These are phyloP conservation scores for Drosophila paranaensis DNA, from an alignment of 2,888 invertebrate genomes.

Conservation along the genomic window DNA sequence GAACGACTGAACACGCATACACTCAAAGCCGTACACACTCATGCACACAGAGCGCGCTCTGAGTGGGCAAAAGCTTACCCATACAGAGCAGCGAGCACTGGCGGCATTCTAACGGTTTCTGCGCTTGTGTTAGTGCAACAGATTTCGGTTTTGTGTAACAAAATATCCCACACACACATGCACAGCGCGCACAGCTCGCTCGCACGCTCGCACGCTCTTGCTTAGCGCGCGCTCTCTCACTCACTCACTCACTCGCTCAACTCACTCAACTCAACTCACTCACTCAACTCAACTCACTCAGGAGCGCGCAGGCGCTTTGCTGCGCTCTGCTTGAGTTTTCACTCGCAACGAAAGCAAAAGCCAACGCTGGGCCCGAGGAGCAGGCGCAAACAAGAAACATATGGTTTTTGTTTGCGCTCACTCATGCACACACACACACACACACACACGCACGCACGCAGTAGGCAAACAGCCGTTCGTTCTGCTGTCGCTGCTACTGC, in stretches of 20 bases:
- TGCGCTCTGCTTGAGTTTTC: slow-evolving; percentile 21
- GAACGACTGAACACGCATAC: slow-evolving; percentile 25
- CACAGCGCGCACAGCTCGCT: slow-evolving; percentile 4
- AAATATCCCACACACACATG: slow-evolving; percentile 68
- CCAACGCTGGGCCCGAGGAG: slow-evolving; percentile 28
- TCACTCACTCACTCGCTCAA: slow-evolving; percentile 7
- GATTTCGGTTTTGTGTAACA: slow-evolving; percentile 76
- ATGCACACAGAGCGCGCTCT: slow-evolving; percentile 22
- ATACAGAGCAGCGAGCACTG: slow-evolving; percentile 26
- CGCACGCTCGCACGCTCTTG: slow-evolving; percentile 6
- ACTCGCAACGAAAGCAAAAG: slow-evolving; percentile 80
- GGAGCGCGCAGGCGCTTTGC: slow-evolving; percentile 66
- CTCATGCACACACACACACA: slow-evolving; percentile 38
- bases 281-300: slow-evolving; percentile 30
- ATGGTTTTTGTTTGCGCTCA: slow-evolving; percentile 75
- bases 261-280: slow-evolving; percentile 14
- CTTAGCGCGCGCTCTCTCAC: slow-evolving; percentile 15
- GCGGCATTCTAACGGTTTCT: slow-evolving; percentile 63
- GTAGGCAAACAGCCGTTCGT: slow-evolving; percentile 41
- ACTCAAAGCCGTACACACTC: slow-evolving; percentile 18
- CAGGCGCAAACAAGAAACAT: slow-evolving; percentile 69
- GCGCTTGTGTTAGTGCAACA: slow-evolving; percentile 58
- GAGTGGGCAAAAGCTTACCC: slow-evolving; percentile 48
- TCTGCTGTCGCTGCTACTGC: neutral
- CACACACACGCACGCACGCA: slow-evolving; percentile 12